Evolutionary conservation across 2,113 vertebrate genomes (phyloP), one percentile per base, ranked within the genome.

Genomic region (Danionella cerebrum): DNA sequence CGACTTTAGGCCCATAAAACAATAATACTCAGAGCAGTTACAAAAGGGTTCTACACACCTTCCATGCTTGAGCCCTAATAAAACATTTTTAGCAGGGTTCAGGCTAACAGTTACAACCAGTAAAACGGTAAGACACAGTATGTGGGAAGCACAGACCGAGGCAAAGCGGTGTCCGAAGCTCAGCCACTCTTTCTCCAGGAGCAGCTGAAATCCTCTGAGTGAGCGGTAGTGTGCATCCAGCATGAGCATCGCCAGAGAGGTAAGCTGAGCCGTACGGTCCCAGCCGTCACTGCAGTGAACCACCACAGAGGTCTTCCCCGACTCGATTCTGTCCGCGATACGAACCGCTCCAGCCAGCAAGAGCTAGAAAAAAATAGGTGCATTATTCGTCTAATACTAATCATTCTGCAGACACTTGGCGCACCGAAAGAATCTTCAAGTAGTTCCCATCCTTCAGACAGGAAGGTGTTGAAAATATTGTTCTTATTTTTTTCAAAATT

Each of bases 181-280:
- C 62, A 95, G 86, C 96, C 96, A 98, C 58, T 98, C 96, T 78
- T 98, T 98, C 78, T 98, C 96, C 73, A 98, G 71, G 42, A 98
- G 92, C 42, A 89, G 88, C 82, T 98, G 91, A 75, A 98, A 98
- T 5, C 96, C 96, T 72, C 83, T 84, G 66, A 97, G 90, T 0
- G 94, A 97, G 65, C 96, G 91, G 70, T 97, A 98, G 54, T 95
- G 84, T 35, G 91, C 89, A 80, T 98, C 96, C 79, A 98, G 79
- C 94, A 98, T 95, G 2, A 98, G 87, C 96, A 98, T 98, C 38
- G 94, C 90, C 73, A 98, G 83, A 0, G 94, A 91, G 0, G 90
- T 95, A 33, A 98, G 91, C 86, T 98, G 96, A 9, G 94, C 83
- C 0, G 96, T 98, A 4, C 96, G 77, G 79, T 98, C 96, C 94